Conservation (phyloP, 1,140 invertebrate species). For the Acyrthosiphon pisum region DNA sequence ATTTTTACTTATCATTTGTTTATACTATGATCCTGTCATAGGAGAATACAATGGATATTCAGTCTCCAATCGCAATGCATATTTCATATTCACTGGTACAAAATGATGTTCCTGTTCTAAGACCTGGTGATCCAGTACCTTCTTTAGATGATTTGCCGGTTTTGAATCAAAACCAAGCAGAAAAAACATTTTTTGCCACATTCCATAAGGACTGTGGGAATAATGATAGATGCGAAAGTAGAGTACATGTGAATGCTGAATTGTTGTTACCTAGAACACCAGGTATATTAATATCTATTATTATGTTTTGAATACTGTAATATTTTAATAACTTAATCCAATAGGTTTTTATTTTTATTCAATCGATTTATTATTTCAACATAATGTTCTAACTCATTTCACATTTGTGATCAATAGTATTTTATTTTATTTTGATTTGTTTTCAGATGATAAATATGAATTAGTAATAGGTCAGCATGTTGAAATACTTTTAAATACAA, state of each 20-base stretch:
- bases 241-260: slow-evolving; percentile 75
- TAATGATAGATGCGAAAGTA: slow-evolving; percentile 88
- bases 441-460: slow-evolving; percentile 60
- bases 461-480: slow-evolving; percentile 77
- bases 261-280: slow-evolving; percentile 66
- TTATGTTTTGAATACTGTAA: background rate
- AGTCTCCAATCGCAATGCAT: slow-evolving; percentile 83
- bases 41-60: slow-evolving; percentile 83
- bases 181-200: slow-evolving; percentile 80
- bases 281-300: background rate
- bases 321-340: background rate
- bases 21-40: slow-evolving; percentile 59
- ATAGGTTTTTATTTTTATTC: background rate
- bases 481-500: slow-evolving; percentile 79
- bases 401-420: background rate
- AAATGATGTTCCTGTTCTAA: slow-evolving; percentile 68
- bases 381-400: background rate
- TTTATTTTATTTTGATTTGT: background rate
- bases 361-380: background rate
- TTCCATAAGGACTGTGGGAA: slow-evolving; percentile 93
- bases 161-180: slow-evolving; percentile 85
- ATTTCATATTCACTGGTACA: slow-evolving; percentile 84
- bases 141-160: slow-evolving; percentile 84
- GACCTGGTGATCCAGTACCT: slow-evolving; percentile 68
- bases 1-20: background rate